These are phyloP conservation scores for Epinotia demarniana DNA, from an alignment of 2,888 invertebrate species.

Conservation along the genomic window DNA sequence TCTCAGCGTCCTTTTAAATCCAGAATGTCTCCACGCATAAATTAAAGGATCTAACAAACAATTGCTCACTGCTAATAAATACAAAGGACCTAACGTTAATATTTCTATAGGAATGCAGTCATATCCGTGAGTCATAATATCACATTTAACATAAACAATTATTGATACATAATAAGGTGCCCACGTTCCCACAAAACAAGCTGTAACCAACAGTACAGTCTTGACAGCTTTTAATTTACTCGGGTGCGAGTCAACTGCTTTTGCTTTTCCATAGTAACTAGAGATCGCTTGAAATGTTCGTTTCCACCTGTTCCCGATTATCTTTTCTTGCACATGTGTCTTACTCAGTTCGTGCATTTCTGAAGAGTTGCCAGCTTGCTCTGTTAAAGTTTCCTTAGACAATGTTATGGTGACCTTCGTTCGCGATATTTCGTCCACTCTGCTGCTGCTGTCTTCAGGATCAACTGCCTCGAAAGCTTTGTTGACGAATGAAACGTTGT, in stretches of 20 bases:
- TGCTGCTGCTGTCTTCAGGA: conserved; percentile 49
- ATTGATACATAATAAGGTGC: conserved; percentile 84
- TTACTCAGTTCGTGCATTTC: conserved; percentile 51
- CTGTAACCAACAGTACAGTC: conserved; percentile 83
- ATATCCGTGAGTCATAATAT: conserved; percentile 67
- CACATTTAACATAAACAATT: conserved; percentile 79
- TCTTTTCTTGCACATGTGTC: conserved; percentile 48
- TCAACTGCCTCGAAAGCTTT: conserved; percentile 59
- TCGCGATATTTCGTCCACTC: conserved; percentile 49
- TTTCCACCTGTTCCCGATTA: conserved; percentile 46
- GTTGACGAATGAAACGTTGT: conserved; percentile 56
- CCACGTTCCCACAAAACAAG: conserved; percentile 85
- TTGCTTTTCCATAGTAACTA: conserved; percentile 51
- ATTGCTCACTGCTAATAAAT: conserved; percentile 83
- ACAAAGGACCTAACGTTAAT: conserved; percentile 83
- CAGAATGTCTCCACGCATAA: conserved; percentile 87
- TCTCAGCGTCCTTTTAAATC: conserved; percentile 78
- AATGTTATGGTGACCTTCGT: conserved; percentile 57
- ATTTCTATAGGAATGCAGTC: conserved; percentile 78
- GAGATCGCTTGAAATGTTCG: conserved; percentile 52
- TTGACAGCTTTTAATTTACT: conserved; percentile 85
- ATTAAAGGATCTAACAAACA: conserved; percentile 85
- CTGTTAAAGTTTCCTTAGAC: conserved; percentile 53
- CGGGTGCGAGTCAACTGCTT: conserved; percentile 58
- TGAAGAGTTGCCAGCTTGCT: conserved; percentile 46